Evolutionary conservation across 2,888 invertebrate genomes (phyloP).

Genomic region (Oegoconia quadripuncta): DNA sequence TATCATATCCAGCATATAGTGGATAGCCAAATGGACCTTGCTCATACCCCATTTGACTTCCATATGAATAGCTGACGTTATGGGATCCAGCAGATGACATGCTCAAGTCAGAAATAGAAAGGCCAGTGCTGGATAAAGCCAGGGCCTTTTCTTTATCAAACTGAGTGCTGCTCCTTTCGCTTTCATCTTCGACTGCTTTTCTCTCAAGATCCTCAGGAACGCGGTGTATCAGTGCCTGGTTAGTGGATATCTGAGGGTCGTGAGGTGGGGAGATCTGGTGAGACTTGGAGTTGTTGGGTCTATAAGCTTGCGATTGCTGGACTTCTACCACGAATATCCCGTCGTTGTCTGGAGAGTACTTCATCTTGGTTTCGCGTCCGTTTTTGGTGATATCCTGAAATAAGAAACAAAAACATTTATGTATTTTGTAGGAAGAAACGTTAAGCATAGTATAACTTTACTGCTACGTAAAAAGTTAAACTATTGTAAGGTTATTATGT

Average conservation of each 20-base stretch:
- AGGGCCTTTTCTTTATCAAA: constrained; percentile 64
- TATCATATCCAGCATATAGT: constrained; percentile 79
- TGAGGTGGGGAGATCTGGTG: constrained; percentile 52
- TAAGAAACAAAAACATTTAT: background rate
- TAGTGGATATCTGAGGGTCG: constrained; percentile 69
- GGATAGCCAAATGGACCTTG: constrained; percentile 86
- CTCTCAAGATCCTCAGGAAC: constrained; percentile 62
- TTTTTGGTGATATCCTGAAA: constrained; percentile 84
- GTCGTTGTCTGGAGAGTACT: constrained; percentile 85
- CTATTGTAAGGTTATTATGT: too few species aligned
- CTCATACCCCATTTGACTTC: constrained; percentile 88
- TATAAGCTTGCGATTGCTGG: constrained; percentile 63
- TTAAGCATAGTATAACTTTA: too few species aligned
- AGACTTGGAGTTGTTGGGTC: constrained; percentile 56
- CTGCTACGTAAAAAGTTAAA: too few species aligned
- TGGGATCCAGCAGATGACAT: constrained; percentile 85
- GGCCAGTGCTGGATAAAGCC: constrained; percentile 84
- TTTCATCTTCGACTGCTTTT: constrained; percentile 51
- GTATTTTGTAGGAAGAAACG: too few species aligned
- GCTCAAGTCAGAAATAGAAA: constrained; percentile 90
- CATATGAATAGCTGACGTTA: constrained; percentile 87
- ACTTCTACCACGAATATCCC: constrained; percentile 88
- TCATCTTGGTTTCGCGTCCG: constrained; percentile 86
- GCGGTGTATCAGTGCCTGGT: constrained; percentile 67
- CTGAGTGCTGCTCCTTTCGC: constrained; percentile 47